Conservation (phyloP, 2,113 vertebrate species). For the Etia nguti region DNA sequence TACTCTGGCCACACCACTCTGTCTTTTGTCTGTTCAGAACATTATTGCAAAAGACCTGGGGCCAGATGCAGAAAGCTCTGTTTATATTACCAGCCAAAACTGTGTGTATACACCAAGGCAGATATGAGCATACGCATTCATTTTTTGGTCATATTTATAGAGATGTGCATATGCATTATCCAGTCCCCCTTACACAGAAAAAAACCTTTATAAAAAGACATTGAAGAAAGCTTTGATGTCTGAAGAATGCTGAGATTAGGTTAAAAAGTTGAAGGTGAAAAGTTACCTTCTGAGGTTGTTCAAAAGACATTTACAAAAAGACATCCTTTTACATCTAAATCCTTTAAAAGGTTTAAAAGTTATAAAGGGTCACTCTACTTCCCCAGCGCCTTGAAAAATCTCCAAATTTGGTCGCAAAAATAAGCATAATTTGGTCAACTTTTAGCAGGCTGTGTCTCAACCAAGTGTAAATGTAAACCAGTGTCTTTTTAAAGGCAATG, state of each 20-base stretch:
- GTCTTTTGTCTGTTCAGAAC: neutral
- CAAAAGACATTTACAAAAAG: neutral
- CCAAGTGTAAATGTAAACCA: neutral
- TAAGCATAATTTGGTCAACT: neutral
- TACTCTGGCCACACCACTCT: neutral
- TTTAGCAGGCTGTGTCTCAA: neutral
- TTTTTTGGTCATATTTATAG: neutral
- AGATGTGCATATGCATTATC: neutral
- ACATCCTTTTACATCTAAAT: neutral
- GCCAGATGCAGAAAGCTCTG: neutral
- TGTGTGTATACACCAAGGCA: neutral
- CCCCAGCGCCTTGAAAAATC: neutral
- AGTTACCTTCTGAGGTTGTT: neutral
- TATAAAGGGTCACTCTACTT: neutral
- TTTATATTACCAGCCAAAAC: neutral
- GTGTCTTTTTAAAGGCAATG: neutral
- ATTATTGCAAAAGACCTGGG: neutral
- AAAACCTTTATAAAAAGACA: neutral
- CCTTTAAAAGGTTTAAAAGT: neutral
- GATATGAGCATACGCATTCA: neutral
- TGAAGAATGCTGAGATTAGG: neutral
- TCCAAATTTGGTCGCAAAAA: neutral
- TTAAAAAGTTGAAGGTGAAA: neutral
- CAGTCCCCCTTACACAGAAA: neutral
- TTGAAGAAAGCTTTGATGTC: neutral